Conservation (phyloP, 1,140 invertebrate genomes). For the Heliothis virescens region DNA sequence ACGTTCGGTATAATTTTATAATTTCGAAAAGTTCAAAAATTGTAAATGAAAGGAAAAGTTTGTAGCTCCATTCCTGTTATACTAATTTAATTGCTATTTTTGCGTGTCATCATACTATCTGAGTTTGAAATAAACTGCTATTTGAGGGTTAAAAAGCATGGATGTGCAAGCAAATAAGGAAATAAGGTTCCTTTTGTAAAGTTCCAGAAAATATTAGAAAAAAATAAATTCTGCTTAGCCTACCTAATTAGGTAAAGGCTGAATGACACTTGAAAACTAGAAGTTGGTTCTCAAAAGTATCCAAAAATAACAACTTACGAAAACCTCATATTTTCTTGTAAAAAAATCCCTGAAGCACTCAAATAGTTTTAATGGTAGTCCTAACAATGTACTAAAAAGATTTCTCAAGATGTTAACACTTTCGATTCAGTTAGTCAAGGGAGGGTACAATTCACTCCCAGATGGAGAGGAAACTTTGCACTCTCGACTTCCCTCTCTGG, state of each 20-base stretch:
- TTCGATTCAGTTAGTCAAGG: conserved; percentile 62
- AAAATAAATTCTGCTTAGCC: no score
- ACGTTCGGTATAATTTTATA: conserved; percentile 35
- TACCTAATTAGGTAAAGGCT: no score
- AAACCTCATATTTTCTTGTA: conserved; percentile 23
- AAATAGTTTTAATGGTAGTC: conserved; percentile 41
- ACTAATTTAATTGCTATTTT: no score
- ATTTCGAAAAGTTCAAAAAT: conserved; percentile 7
- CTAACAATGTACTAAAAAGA: conserved; percentile 44
- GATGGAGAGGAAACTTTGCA: conserved; percentile 71
- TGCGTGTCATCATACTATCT: no score
- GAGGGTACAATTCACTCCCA: conserved; percentile 58
- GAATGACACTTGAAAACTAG: no score
- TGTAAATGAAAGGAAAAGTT: neutral
- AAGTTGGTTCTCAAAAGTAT: no score
- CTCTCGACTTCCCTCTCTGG: conserved; percentile 62
- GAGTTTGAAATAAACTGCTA: no score
- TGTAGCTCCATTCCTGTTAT: no score
- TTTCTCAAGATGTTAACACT: conserved; percentile 69
- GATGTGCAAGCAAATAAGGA: no score
- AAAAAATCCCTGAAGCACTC: conserved; percentile 12
- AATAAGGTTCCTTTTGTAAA: no score
- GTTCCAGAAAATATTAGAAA: no score
- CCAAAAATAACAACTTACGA: neutral
- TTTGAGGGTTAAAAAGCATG: no score